Conservation (phyloP, 2,797 vertebrate genomes). For the Catamblyrhynchus diadema region DNA sequence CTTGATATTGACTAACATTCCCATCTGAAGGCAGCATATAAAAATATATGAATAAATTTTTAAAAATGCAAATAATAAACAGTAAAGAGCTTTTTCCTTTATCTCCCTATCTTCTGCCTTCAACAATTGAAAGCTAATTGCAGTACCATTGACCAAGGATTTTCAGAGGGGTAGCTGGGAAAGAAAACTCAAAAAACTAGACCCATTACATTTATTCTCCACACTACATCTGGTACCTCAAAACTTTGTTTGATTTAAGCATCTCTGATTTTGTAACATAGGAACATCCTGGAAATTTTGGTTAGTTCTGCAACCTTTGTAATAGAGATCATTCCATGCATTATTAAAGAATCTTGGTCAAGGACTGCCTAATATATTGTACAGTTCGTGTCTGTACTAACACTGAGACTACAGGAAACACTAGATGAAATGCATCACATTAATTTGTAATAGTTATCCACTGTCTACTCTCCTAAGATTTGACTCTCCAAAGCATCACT, state of each 20-base stretch:
- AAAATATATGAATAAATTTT: neutral
- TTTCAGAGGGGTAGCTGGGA: neutral
- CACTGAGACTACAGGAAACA: neutral
- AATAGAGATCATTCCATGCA: neutral
- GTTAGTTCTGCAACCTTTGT: neutral
- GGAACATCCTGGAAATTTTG: neutral
- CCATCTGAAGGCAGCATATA: neutral
- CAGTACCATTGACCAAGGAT: neutral
- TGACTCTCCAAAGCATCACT: neutral
- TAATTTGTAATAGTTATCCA: neutral
- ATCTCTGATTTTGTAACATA: neutral
- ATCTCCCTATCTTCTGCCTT: neutral
- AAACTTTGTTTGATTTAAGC: neutral
- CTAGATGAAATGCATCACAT: neutral
- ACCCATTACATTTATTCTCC: neutral
- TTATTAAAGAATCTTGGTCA: neutral
- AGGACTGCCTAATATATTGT: neutral
- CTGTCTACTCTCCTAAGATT: neutral
- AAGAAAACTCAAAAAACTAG: neutral
- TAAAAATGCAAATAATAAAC: neutral
- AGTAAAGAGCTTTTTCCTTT: fast-evolving
- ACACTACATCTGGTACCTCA: neutral
- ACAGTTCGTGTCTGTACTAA: neutral
- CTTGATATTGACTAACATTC: neutral
- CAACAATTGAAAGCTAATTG: neutral